Conservation (phyloP, 53 echinoderm and acorn worm species). For the Mesocentrotus franciscanus region DNA sequence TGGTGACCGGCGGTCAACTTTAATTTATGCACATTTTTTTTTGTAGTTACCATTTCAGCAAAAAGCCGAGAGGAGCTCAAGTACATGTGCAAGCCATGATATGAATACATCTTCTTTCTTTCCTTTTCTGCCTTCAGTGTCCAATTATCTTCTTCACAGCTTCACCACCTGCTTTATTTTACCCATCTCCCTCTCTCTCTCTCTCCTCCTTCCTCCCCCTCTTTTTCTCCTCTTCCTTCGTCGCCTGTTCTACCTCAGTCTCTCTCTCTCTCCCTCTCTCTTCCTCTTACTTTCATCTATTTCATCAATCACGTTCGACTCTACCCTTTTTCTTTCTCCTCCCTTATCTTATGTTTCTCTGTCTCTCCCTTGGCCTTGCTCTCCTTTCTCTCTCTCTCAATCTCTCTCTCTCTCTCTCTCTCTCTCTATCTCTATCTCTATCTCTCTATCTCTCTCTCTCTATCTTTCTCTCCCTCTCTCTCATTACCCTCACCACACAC, state of each 20-base stretch:
- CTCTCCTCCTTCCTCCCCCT: neutral
- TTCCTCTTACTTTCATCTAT: neutral
- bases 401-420: neutral
- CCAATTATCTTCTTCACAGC: neutral
- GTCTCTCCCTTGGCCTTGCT: neutral
- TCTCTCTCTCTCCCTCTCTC: neutral
- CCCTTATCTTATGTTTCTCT: neutral
- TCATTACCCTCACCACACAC: neutral
- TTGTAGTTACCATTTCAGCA: too few species aligned
- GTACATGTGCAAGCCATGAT: neutral
- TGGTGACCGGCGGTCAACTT: too few species aligned
- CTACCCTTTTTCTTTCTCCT: neutral
- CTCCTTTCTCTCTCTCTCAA: neutral
- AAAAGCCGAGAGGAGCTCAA: neutral
- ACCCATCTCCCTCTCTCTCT: neutral
- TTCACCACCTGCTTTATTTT: neutral
- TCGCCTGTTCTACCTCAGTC: neutral
- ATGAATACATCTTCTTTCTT: neutral
- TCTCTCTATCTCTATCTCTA: conserved; percentile 22
- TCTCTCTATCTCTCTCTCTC: conserved; percentile 1
- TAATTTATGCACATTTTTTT: too few species aligned
- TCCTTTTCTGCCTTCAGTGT: too few species aligned
- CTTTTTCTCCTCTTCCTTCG: neutral
- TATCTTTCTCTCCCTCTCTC: conserved; percentile 14
- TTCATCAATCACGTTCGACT: neutral